Base-by-base conservation (phyloP, 2,113 vertebrate species). In the Lepisosteus oculatus region DNA sequence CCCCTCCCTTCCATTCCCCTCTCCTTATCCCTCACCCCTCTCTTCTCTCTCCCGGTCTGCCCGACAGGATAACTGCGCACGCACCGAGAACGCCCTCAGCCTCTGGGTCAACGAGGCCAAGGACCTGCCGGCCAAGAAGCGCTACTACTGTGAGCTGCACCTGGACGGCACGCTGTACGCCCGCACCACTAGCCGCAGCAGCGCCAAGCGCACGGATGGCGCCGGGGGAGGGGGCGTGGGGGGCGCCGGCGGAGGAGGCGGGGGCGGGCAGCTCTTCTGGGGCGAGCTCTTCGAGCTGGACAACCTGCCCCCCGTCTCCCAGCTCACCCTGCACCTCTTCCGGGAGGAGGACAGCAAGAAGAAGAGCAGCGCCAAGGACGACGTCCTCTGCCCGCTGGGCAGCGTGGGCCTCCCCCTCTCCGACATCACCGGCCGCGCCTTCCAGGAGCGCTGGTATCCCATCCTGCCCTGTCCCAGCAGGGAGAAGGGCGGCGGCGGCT, bases 41-140 rank as follows among this genome's bases (percentile, higher is more conserved):
- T n/a, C 4, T 8, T 9, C 14, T 15, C 41, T 3, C 56, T 4
- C 55, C 6, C 3, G 42, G n/a, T 0, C 43, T 71, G 5, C 69
- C 14, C 63, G 55, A 3, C 83, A 98, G 96, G 96, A 96, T 83
- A 96, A 94, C 76, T 86, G 85, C 1, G 93, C 95, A 73, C 91
- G 95, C 42, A 90, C 90, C 12, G 96, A 97, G 79, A 93, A 93
- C 59, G 93, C 89, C 41, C 74, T 98, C 66, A 93, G 89, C 78
- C 87, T 98, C 61, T 98, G 96, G 96, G 89, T 98, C 29, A 95
- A 96, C 2, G 96, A 98, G 66, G 96, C 90, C 0, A 95, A 97
- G 72, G 95, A 95, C 68, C 85, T 98, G 62, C 83, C 86, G 0
- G 84, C 93, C 1, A 85, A 91, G 42, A 83, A 87, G 0, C 87